Conservation (phyloP, 2,113 vertebrate species). For the Tychaedon coryphoeus region DNA sequence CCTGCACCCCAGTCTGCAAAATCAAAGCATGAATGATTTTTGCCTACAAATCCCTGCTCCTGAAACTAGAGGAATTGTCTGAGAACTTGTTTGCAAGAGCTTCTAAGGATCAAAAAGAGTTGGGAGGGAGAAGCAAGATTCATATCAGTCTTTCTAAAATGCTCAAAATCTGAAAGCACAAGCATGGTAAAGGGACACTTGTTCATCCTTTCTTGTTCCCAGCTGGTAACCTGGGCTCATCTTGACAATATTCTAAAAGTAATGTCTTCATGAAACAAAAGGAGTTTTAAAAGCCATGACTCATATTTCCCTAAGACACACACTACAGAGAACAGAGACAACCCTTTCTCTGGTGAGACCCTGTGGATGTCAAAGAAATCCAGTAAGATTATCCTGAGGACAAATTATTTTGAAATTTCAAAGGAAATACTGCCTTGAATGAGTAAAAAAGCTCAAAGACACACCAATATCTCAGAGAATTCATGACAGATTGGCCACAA, state of each 20-base stretch:
- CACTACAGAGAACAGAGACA: not conserved
- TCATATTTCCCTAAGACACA: not conserved
- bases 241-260: not conserved
- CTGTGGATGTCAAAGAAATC: not conserved
- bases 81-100: not conserved
- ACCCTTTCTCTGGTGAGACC: not conserved
- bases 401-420: not conserved
- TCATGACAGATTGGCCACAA: not conserved
- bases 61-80: not conserved
- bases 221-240: not conserved
- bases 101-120: not conserved
- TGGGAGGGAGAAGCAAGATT: not conserved
- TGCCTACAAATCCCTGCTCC: not conserved
- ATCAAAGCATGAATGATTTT: not conserved
- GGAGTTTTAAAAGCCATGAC: not conserved
- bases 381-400: not conserved
- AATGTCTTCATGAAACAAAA: not conserved
- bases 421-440: not conserved
- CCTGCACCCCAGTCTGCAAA: not conserved
- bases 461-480: not conserved
- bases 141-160: not conserved
- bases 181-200: not conserved
- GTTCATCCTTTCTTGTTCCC: not conserved
- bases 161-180: not conserved
- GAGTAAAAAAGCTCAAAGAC: not conserved